A percentile compares a stretch with the other conserved stretches of the same genome.
Conservation (phyloP, 1,140 invertebrate genomes). For the Pseudomyrmex flavicornis region DNA sequence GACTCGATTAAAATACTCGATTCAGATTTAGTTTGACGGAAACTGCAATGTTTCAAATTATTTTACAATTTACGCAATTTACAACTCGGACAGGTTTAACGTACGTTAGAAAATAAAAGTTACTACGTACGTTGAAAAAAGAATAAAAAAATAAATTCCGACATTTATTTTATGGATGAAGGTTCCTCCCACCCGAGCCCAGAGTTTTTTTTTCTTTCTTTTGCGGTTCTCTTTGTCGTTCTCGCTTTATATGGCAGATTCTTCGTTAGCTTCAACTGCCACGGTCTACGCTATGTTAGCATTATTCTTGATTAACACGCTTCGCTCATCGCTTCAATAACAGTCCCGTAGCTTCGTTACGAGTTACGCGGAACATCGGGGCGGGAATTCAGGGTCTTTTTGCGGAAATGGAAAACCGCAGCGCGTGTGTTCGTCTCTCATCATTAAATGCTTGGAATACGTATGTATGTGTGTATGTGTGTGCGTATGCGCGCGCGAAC, state of each 20-base stretch:
- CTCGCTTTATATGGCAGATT: background rate
- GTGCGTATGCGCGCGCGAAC: too few relatives aligned
- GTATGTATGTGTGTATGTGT: too few relatives aligned
- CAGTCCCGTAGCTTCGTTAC: background rate
- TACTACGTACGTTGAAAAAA: too few relatives aligned
- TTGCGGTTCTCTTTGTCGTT: background rate
- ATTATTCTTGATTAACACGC: constrained; percentile 27
- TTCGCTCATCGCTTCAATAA: constrained; percentile 38
- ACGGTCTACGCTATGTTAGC: constrained; percentile 3
- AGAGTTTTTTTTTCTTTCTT: too few relatives aligned
- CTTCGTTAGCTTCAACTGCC: background rate
- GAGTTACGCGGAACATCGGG: constrained; percentile 28
- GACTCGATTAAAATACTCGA: background rate
- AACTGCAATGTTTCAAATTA: too few relatives aligned
- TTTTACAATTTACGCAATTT: too few relatives aligned
- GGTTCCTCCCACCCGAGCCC: background rate
- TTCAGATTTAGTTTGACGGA: background rate
- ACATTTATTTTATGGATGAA: background rate
- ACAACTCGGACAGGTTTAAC: too few relatives aligned
- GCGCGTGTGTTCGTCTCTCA: constrained; percentile 41
- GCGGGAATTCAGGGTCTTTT: constrained; percentile 49
- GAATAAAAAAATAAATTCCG: too few relatives aligned
- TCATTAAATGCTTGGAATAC: constrained; percentile 54
- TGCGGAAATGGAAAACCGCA: constrained; percentile 72
- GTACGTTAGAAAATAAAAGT: too few relatives aligned